Base-by-base conservation (phyloP, 2,888 invertebrate species). In the Cerceris ruficornis region DNA sequence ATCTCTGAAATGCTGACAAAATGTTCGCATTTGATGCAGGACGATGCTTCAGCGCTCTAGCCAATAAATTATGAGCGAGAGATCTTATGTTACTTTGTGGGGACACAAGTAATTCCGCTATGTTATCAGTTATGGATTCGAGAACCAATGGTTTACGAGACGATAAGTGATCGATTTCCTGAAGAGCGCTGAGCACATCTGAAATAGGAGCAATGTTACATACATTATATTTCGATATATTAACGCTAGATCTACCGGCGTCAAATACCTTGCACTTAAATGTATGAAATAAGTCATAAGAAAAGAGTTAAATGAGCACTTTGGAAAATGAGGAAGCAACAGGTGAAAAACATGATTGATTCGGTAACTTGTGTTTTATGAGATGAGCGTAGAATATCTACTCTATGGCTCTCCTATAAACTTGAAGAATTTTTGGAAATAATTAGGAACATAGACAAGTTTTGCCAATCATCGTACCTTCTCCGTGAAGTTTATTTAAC, bases 1-100 rank as follows among this genome's bases (percentile, higher is more conserved):
- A 97, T 86, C 96, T 95, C 70, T 98, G 94, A 88, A 97, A 96
- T 0, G 96, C 95, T 57, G 96, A 95, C 2, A 98, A 93, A 80
- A 97, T 96, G 69, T 94, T 94, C 15, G 94, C 92, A 74, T 94
- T 94, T 0, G 94, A 93, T 1, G 93, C 92, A 0, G 96, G 96
- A 90, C 95, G 95, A 87, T 96, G 94, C 84, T 96, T 95, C 41
- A 97, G 92, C 87, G 96, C 95, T 77, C 96, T 93, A 55, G 96
- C 94, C 9, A 98, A 94, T 65, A 97, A 93, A 65, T 94, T 93
- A 85, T 97, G 95, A 13, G 97, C 96, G 68, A 96, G 93, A 67
- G 94, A 93, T 49, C 98, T 94, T 73, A 96, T 94, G 82, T 94
- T 92, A 68, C 94, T 93, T 88, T 93, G 89, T 69, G 93, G 93